These are phyloP conservation scores for Cyphomyrus discorhynchus DNA, from an alignment of 2,113 vertebrate species.

Conservation along the genomic window DNA sequence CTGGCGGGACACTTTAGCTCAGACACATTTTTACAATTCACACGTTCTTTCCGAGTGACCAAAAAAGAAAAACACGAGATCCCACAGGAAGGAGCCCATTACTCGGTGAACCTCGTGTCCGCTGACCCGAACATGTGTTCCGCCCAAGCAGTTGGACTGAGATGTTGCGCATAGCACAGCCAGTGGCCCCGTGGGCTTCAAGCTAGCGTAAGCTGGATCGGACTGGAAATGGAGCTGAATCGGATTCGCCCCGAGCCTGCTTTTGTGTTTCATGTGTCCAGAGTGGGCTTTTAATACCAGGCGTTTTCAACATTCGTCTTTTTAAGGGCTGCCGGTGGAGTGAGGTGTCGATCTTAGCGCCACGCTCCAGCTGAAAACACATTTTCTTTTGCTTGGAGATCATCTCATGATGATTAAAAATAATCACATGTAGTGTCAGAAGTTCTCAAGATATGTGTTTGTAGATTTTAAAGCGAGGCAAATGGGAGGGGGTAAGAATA, in stretches of 20 bases:
- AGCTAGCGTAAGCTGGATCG: constrained; percentile 31
- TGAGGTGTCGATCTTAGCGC: not conserved
- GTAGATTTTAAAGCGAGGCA: constrained; percentile 7
- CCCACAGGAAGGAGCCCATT: not conserved
- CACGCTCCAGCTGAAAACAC: not conserved
- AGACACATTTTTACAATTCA: not conserved
- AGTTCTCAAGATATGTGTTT: not conserved
- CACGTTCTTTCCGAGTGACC: not conserved
- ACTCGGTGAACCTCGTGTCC: not conserved
- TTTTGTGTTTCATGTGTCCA: not conserved
- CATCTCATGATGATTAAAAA: not conserved
- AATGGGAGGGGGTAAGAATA: not conserved
- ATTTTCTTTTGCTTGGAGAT: not conserved
- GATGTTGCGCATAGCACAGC: constrained; percentile 50
- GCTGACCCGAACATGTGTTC: not conserved
- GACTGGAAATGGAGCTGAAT: not conserved
- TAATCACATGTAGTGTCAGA: constrained; percentile 3
- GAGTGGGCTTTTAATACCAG: constrained; percentile 16
- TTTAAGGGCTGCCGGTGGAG: constrained; percentile 7
- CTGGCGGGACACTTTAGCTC: not conserved
- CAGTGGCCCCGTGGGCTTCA: constrained; percentile 39
- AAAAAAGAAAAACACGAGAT: not conserved
- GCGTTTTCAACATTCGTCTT: not conserved
- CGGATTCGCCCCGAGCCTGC: not conserved
- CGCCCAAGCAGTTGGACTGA: constrained; percentile 12